Conservation (phyloP, 1,140 invertebrate genomes). For the Ceratoteleas bidentatus region DNA sequence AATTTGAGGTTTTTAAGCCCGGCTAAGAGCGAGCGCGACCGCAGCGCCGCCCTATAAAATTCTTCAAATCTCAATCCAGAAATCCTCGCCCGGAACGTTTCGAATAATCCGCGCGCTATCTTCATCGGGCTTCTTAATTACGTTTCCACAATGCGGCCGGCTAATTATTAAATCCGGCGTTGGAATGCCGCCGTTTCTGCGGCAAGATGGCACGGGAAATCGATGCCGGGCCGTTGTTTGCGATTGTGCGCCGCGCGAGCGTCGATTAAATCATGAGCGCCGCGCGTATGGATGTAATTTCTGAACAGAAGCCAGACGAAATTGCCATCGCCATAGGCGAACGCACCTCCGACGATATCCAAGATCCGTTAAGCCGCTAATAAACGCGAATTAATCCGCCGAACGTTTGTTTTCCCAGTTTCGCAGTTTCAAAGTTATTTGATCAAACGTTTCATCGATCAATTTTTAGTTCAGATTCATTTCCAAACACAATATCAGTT, state of each 20-base stretch:
- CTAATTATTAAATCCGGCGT: constrained; percentile 20
- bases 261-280: constrained; percentile 43
- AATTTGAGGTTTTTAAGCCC: constrained; percentile 70
- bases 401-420: too few relatives aligned
- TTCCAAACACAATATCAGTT: too few relatives aligned
- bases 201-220: constrained; percentile 14
- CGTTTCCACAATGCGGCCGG: background rate
- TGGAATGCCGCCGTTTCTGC: constrained; percentile 14
- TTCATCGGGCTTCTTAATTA: constrained; percentile 6
- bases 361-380: constrained; percentile 44
- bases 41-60: constrained; percentile 51
- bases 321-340: constrained; percentile 41
- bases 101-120: constrained; percentile 18
- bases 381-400: constrained; percentile 7
- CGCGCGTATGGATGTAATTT: constrained; percentile 36
- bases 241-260: constrained; percentile 43
- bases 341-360: constrained; percentile 21
- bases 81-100: constrained; percentile 12
- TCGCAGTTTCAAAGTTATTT: too few relatives aligned
- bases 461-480: too few relatives aligned
- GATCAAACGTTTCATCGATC: too few relatives aligned
- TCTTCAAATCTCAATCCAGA: constrained; percentile 36
- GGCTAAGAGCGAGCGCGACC: constrained; percentile 56
- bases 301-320: constrained; percentile 44
- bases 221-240: constrained; percentile 18